These are phyloP conservation scores for Cryptotermes secundus DNA, from an alignment of 1,140 invertebrate species.

Conservation along the genomic window DNA sequence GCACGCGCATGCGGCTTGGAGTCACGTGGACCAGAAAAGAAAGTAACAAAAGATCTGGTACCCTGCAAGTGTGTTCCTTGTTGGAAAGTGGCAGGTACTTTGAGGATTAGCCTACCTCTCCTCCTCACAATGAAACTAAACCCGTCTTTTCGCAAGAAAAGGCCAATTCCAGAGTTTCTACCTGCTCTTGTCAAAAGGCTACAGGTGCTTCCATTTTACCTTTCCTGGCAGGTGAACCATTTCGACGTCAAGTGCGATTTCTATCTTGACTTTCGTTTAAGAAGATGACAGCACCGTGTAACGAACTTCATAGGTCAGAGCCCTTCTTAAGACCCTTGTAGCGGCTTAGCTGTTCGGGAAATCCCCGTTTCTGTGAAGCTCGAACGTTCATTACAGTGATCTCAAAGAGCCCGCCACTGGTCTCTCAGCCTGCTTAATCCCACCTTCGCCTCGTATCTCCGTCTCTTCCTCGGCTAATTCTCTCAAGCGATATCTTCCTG, in stretches of 20 bases:
- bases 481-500: no score
- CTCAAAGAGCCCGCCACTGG: no score
- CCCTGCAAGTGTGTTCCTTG: background rate
- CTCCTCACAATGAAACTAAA: background rate
- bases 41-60: background rate
- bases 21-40: background rate
- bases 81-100: background rate
- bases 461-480: no score
- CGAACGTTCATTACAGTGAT: no score
- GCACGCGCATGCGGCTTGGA: background rate
- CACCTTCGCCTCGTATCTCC: no score
- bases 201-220: background rate
- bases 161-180: background rate
- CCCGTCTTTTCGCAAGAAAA: background rate
- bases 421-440: no score
- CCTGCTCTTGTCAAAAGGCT: background rate
- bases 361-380: no score
- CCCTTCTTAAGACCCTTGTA: no score
- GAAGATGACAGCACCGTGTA: no score
- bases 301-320: no score
- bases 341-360: no score
- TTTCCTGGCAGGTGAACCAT: background rate
- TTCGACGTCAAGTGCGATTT: background rate
- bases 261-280: background rate
- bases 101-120: background rate